Base-by-base conservation (phyloP, 2,888 invertebrate genomes). In the Prionchulus punctatus region DNA sequence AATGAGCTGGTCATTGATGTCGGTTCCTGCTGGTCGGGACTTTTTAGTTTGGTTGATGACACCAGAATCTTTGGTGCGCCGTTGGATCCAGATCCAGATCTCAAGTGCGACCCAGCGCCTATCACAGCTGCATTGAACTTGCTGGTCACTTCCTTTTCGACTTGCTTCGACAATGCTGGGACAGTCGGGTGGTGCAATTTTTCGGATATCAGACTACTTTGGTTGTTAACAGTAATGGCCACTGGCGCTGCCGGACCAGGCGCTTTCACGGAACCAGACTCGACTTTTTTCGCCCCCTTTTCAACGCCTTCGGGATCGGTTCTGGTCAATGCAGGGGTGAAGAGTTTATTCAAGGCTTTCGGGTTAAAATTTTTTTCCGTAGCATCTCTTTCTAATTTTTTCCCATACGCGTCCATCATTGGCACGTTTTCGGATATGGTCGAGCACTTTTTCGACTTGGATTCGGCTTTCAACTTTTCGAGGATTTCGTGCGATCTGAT, bases 401-500 rank as follows among this genome's bases (percentile, higher is more conserved):
- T 27, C 30, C 30, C 55, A 55, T 42, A 30, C 28, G 18, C 52
- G 62, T 64, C 28, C 61, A 60, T 49, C 59, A 49, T 15, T n/a
- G n/a, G n/a, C n/a, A n/a, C n/a, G n/a, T n/a, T n/a, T n/a, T n/a
- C n/a, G n/a, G n/a, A n/a, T n/a, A n/a, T n/a, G n/a, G n/a, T n/a
- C n/a, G n/a, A n/a, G n/a, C n/a, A n/a, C n/a, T n/a, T n/a, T n/a
- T n/a, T n/a, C n/a, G n/a, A n/a, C n/a, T n/a, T n/a, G n/a, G n/a
- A n/a, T 56, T 63, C 63, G 12, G 42, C 48, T 47, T 50, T 49
- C 43, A 67, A 55, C 50, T 62, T 58, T 12, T 63, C 58, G 18
- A 67, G 58, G 43, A 67, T 62, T 47, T 66, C 65, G 56, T 66
- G 67, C 2, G 64, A 64, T 31, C 62, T 56, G 53, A 67, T 61